Conservation (phyloP, 2,888 invertebrate species). For the Lutraria lutraria region DNA sequence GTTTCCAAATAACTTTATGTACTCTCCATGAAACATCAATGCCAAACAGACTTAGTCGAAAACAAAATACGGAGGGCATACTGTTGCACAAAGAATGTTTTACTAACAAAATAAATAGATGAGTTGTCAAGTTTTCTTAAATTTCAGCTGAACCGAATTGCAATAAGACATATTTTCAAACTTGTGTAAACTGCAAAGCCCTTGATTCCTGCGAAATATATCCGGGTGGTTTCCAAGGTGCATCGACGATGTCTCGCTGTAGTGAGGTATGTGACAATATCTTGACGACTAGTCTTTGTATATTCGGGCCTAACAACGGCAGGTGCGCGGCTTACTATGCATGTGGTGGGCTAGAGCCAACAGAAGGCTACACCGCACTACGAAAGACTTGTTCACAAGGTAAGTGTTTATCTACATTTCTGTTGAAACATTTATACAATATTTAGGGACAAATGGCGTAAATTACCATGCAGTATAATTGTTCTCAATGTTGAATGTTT, state of each 20-base stretch:
- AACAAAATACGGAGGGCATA: too few relatives aligned
- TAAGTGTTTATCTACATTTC: neutral
- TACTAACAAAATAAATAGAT: too few relatives aligned
- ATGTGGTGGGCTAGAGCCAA: neutral
- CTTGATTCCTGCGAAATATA: neutral
- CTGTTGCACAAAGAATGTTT: too few relatives aligned
- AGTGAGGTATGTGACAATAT: neutral
- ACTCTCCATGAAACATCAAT: too few relatives aligned
- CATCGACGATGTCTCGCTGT: neutral
- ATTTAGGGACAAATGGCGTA: too few relatives aligned
- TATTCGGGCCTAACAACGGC: neutral
- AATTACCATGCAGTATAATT: too few relatives aligned
- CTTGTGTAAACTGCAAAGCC: neutral
- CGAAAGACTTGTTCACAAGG: neutral
- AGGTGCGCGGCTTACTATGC: neutral
- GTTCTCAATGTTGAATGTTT: too few relatives aligned
- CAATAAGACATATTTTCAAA: neutral
- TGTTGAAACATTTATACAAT: too few relatives aligned
- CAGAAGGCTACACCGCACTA: neutral
- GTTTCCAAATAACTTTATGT: too few relatives aligned
- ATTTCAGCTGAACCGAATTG: neutral
- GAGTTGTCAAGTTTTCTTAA: neutral
- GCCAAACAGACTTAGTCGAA: too few relatives aligned
- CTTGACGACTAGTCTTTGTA: neutral
- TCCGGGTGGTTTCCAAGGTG: neutral